These are phyloP conservation scores for Nemurella pictetii DNA, from an alignment of 2,888 invertebrate species.

Conservation along the genomic window DNA sequence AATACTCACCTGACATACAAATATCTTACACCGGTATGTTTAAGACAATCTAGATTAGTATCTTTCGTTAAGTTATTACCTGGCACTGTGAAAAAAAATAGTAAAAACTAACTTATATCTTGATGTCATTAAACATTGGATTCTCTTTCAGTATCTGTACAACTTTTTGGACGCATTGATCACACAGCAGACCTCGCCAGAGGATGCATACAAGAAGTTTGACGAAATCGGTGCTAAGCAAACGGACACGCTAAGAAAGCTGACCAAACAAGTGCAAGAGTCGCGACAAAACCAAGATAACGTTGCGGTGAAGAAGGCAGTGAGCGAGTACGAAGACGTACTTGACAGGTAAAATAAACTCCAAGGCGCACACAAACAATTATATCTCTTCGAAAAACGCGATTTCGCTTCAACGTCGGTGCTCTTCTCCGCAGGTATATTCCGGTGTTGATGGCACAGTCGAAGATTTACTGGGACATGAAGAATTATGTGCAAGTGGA, in stretches of 20 bases:
- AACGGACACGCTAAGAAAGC: slow-evolving; percentile 84
- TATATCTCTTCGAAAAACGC: too few species aligned
- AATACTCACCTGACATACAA: slow-evolving; percentile 96
- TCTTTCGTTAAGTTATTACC: too few species aligned
- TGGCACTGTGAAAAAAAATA: background rate
- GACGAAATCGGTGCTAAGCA: slow-evolving; percentile 92
- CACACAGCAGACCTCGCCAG: slow-evolving; percentile 94
- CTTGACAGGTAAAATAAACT: slow-evolving; percentile 79
- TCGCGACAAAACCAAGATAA: slow-evolving; percentile 87
- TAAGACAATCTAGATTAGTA: background rate
- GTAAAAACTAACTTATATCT: background rate
- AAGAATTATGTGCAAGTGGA: slow-evolving; percentile 96
- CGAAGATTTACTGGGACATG: slow-evolving; percentile 97
- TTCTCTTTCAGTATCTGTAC: slow-evolving; percentile 72
- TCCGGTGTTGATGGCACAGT: slow-evolving; percentile 98
- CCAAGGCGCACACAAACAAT: too few species aligned
- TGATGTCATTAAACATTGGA: too few species aligned
- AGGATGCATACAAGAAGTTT: slow-evolving; percentile 93
- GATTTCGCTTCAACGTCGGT: too few species aligned
- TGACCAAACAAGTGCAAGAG: slow-evolving; percentile 94
- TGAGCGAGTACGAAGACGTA: slow-evolving; percentile 89
- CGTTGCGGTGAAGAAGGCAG: slow-evolving; percentile 83
- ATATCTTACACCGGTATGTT: slow-evolving; percentile 80
- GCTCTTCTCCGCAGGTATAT: slow-evolving; percentile 70
- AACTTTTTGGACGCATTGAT: slow-evolving; percentile 96